These are phyloP conservation scores for Pelobates cultripes DNA, from an alignment of 2,797 vertebrate species.

Conservation along the genomic window DNA sequence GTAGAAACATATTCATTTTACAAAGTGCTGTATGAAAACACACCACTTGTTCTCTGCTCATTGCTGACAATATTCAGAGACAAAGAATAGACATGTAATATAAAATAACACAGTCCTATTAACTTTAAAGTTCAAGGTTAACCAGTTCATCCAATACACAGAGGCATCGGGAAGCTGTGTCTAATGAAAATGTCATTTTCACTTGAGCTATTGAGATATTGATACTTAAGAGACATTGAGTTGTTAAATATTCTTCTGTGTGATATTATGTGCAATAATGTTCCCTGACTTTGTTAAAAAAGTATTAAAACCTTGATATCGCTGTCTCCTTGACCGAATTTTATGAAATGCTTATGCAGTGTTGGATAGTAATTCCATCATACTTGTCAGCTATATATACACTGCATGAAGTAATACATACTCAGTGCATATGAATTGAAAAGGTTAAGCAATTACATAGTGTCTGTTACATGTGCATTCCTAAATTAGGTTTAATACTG, in stretches of 20 bases:
- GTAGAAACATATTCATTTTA: neutral
- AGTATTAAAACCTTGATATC: neutral
- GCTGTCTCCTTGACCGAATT: neutral
- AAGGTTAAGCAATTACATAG: neutral
- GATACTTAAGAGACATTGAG: conserved; percentile 6
- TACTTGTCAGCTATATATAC: neutral
- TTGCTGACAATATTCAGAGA: neutral
- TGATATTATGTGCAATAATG: conserved; percentile 11
- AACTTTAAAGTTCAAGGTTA: conserved; percentile 13
- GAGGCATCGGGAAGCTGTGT: neutral
- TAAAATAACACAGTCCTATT: neutral
- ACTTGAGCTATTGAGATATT: neutral
- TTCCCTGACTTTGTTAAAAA: neutral
- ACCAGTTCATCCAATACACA: neutral
- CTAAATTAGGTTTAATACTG: neutral
- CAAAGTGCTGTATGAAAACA: neutral
- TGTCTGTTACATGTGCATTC: neutral
- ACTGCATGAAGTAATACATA: neutral
- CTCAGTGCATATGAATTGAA: neutral
- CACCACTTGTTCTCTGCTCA: neutral
- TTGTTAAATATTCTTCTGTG: conserved; percentile 15
- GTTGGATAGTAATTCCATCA: neutral
- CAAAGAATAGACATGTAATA: neutral
- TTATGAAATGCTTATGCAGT: conserved; percentile 7
- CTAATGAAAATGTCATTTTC: conserved; percentile 4